Evolutionary conservation across 2,888 invertebrate genomes (phyloP), one percentile per base, ranked within the genome.

Genomic region (Coleophora flavipennella): DNA sequence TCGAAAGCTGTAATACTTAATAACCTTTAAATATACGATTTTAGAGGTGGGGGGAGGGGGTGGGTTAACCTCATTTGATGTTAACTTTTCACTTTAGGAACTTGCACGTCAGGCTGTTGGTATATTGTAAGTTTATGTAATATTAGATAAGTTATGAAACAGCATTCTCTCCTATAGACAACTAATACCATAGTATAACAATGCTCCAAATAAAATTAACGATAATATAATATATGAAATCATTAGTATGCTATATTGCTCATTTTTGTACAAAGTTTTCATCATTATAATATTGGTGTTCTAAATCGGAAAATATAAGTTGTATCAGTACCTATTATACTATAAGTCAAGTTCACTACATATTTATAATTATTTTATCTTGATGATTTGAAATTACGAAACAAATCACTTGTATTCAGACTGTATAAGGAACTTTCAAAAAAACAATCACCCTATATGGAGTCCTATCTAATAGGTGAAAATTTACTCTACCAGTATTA

Each of bases 201-300:
- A 74, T 74, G 60, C 65, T 60, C 61, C 57, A 53, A 75, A 67
- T 71, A 70, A 76, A 75, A 74, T 67, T 69, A 77, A 76, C 70
- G 64, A 71, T 58, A 62, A 54, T 73, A 69, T 64, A 65, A 50
- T 67, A 67, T 65, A 72, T 68, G 59, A 75, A 76, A 67, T 73
- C 67, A 68, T 52, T 67, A 70, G 70, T 20, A 20, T 20, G 67
- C 78, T 83, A 84, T 84, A 84, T 84, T 84, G 84, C 84, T 84
- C 71, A 68, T 78, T 65, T 83, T 84, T 84, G 84, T 84, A 84
- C 84, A 83, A 81, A 79, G 81, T 81, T 84, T 75, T 76, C 76
- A 65, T 76, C 60, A 73, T 20, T 20, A 20, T n/a, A 68, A 67
- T 76, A 78, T 84, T 83, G 84, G 83, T 84, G 83, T 83, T 81